A percentile compares a stretch with the other conserved stretches of the same genome.
phyloP scores from a whole-genome alignment of 2,113 vertebrate species.

The Bos indicus region DNA sequence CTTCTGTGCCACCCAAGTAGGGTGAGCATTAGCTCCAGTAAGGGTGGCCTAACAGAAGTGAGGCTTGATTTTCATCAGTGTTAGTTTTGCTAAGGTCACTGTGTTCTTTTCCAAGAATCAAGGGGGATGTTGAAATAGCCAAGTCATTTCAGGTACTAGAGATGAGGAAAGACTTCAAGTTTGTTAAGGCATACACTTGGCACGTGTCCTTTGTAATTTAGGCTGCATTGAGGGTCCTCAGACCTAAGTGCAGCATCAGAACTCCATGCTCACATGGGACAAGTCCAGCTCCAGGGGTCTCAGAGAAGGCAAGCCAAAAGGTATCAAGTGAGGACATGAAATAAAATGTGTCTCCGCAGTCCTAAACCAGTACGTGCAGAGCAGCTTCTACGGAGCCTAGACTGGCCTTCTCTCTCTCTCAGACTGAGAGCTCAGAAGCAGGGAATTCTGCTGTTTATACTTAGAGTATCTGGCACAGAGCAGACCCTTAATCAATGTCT shows the following conservation, averaged over 20 bases:
- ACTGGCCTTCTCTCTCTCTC: not conserved
- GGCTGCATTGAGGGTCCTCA: not conserved
- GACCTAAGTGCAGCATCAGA: not conserved
- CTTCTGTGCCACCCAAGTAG: not conserved
- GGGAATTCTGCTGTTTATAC: not conserved
- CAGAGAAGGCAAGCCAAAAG: not conserved
- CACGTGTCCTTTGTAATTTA: not conserved
- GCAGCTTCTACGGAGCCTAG: not conserved
- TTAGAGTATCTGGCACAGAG: not conserved
- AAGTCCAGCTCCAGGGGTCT: not conserved
- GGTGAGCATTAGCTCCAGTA: not conserved
- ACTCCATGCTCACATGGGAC: not conserved
- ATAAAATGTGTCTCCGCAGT: not conserved
- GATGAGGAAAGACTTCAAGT: not conserved
- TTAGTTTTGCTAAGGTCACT: not conserved
- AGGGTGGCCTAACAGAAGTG: not conserved
- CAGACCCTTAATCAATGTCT: not conserved
- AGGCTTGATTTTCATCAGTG: not conserved
- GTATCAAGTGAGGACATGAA: not conserved
- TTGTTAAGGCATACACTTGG: not conserved
- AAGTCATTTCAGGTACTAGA: not conserved
- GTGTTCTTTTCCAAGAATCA: not conserved
- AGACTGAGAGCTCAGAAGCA: not conserved
- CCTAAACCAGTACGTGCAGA: not conserved
- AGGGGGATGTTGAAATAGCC: not conserved